Conservation (phyloP, 2,113 vertebrate genomes). For the Tringa solitaria region DNA sequence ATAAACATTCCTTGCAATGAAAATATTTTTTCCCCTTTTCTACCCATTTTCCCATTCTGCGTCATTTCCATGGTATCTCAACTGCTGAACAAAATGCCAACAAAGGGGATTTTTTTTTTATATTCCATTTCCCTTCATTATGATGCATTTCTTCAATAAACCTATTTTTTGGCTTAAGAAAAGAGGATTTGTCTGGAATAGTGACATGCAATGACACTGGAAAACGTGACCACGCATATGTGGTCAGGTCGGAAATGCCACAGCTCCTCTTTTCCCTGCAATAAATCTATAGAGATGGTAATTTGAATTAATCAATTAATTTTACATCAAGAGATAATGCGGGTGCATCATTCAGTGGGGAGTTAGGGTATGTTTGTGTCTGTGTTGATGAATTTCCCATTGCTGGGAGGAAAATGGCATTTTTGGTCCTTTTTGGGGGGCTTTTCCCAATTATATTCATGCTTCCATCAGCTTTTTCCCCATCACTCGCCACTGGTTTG, state of each 20-base stretch:
- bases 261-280: neutral
- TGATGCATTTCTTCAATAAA: neutral
- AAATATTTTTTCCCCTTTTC: neutral
- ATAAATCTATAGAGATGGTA: neutral
- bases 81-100: neutral
- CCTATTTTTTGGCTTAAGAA: neutral
- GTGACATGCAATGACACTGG: accelerated
- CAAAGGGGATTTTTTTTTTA: neutral
- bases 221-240: accelerated
- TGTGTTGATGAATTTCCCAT: accelerated
- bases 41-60: neutral
- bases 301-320: neutral
- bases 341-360: accelerated
- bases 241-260: neutral
- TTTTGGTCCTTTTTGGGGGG: neutral
- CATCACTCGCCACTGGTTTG: neutral
- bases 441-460: neutral
- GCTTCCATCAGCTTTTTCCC: neutral
- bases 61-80: neutral
- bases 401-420: accelerated
- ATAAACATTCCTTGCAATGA: neutral
- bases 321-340: neutral
- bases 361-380: neutral
- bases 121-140: neutral
- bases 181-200: neutral